Conservation (phyloP, 2,888 invertebrate genomes). For the Chirona hameri region DNA sequence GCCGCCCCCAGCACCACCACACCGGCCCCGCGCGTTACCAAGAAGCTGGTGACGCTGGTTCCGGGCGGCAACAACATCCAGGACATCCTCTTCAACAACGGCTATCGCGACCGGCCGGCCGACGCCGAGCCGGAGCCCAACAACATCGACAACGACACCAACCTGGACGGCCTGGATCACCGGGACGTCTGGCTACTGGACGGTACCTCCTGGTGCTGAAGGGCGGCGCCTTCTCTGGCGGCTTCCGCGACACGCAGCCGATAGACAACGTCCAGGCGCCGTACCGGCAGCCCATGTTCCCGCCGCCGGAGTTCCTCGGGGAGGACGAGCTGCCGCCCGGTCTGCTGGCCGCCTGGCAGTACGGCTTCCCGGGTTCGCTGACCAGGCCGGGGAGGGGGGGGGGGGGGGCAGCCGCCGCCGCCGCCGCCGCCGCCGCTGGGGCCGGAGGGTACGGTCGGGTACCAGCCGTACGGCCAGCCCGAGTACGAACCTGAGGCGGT, state of each 20-base stretch:
- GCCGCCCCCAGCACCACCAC: neutral
- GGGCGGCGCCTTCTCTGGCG: slow-evolving; percentile 35
- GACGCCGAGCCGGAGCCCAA: neutral
- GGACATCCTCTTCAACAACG: slow-evolving; percentile 27
- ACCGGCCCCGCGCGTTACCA: neutral
- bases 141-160: slow-evolving; percentile 27
- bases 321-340: slow-evolving; percentile 48
- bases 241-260: slow-evolving; percentile 43
- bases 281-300: slow-evolving; percentile 35
- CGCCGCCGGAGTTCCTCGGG: slow-evolving; percentile 32
- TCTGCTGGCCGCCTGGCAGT: neutral
- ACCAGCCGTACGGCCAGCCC: neutral
- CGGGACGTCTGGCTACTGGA: slow-evolving; percentile 40
- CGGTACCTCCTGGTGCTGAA: slow-evolving; percentile 39
- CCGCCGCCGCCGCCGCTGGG: neutral
- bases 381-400: neutral
- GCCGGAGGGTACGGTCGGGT: neutral
- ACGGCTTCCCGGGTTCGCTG: neutral
- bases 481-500: no score
- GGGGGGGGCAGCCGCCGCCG: no score
- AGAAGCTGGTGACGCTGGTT: slow-evolving; percentile 26
- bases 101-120: neutral
- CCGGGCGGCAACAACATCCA: slow-evolving; percentile 26
- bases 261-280: slow-evolving; percentile 37
- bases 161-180: slow-evolving; percentile 46